Evolutionary conservation across 1,140 invertebrate genomes (phyloP).

Genomic region (Scaptodrosophila lebanonensis): DNA sequence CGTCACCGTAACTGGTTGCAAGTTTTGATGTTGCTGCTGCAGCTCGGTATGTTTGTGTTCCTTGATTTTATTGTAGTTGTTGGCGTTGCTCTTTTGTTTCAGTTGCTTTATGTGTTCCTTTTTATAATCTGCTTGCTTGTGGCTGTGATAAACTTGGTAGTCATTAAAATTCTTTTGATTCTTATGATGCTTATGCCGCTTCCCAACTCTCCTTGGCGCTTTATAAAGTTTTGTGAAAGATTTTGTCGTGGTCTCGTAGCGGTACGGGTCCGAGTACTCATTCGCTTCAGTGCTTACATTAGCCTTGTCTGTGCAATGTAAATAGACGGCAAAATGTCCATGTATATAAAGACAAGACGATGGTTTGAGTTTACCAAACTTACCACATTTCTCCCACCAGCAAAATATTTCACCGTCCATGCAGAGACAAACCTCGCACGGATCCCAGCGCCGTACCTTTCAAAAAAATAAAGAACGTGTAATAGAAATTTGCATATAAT

Average conservation of each 20-base stretch:
- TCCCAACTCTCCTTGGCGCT: slow-evolving; percentile 57
- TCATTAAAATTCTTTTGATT: slow-evolving; percentile 73
- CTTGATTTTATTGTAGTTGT: slow-evolving; percentile 63
- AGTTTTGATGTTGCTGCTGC: slow-evolving; percentile 33
- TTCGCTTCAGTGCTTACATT: slow-evolving; percentile 41
- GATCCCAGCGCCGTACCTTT: slow-evolving; percentile 80
- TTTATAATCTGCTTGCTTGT: slow-evolving; percentile 53
- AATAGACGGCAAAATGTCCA: slow-evolving; percentile 49
- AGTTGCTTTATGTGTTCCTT: slow-evolving; percentile 49
- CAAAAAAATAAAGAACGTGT: slow-evolving; percentile 24
- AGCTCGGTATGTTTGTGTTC: slow-evolving; percentile 50
- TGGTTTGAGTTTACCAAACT: slow-evolving; percentile 46
- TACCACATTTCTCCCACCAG: slow-evolving; percentile 84
- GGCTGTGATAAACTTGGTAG: slow-evolving; percentile 67
- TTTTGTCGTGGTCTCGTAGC: slow-evolving; percentile 61
- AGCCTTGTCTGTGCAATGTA: slow-evolving; percentile 52
- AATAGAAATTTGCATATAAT: slow-evolving; percentile 7
- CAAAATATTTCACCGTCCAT: slow-evolving; percentile 86
- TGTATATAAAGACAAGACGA: slow-evolving; percentile 32
- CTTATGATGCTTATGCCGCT: slow-evolving; percentile 63
- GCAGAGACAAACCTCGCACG: slow-evolving; percentile 84
- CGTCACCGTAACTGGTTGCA: slow-evolving; percentile 4
- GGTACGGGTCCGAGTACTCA: slow-evolving; percentile 69
- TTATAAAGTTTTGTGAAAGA: slow-evolving; percentile 69
- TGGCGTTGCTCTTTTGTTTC: slow-evolving; percentile 31